phyloP scores from a whole-genome alignment of 2,888 invertebrate species.

The Leucania comma region DNA sequence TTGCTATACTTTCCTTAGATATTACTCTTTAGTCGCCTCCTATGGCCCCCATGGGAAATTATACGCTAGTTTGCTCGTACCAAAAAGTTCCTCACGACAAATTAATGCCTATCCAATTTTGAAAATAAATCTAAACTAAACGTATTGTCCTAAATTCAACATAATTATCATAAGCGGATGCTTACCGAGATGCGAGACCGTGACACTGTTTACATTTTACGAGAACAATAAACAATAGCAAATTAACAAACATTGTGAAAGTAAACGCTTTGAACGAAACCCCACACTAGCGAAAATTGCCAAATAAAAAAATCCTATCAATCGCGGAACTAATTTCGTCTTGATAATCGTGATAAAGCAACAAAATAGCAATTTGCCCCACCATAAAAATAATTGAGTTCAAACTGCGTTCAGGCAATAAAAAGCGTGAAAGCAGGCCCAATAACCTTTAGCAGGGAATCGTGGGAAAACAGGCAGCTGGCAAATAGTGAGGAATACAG shows the following conservation, averaged over 20 bases:
- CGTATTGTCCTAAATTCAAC: slow-evolving; percentile 17
- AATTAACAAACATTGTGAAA: slow-evolving; percentile 49
- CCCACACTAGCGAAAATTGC: slow-evolving; percentile 67
- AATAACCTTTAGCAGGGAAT: slow-evolving; percentile 87
- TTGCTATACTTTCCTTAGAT: slow-evolving; percentile 18
- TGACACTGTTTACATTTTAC: slow-evolving; percentile 31
- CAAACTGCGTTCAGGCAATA: slow-evolving; percentile 90
- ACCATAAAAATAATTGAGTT: slow-evolving; percentile 91
- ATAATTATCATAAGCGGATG: slow-evolving; percentile 31
- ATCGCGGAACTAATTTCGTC: slow-evolving; percentile 87
- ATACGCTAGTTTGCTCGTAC: slow-evolving; percentile 46
- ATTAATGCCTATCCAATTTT: slow-evolving; percentile 30
- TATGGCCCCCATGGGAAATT: slow-evolving; percentile 50
- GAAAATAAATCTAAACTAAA: slow-evolving; percentile 38
- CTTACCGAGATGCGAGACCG: slow-evolving; percentile 17
- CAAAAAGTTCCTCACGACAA: slow-evolving; percentile 15
- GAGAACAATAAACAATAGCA: slow-evolving; percentile 41
- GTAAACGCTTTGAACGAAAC: slow-evolving; percentile 51
- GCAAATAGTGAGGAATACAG: slow-evolving; percentile 85
- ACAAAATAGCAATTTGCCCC: slow-evolving; percentile 90
- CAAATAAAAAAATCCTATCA: slow-evolving; percentile 80
- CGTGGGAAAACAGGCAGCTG: slow-evolving; percentile 87
- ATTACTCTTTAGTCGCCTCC: slow-evolving; percentile 45
- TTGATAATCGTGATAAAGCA: slow-evolving; percentile 90
- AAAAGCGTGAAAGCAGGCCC: slow-evolving; percentile 90